Percentiles rank a stretch among this genome's conserved stretches.
phyloP scores from a whole-genome alignment of 2,888 invertebrate genomes.

The Aleiodes testaceus region DNA sequence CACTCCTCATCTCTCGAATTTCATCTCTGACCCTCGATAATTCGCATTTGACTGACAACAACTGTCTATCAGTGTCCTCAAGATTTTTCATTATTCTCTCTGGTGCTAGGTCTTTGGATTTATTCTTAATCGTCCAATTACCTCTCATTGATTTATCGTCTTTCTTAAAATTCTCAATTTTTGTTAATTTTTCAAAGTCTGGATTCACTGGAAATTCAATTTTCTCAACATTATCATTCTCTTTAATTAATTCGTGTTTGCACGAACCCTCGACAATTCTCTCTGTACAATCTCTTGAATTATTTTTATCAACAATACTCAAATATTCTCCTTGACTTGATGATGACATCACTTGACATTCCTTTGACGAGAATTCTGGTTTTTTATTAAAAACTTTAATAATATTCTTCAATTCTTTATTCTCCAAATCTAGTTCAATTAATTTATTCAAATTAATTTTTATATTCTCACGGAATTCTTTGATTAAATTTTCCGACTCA shows the following conservation, averaged over 20 bases:
- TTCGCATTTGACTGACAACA: constrained; percentile 55
- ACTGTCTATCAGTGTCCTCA: constrained; percentile 47
- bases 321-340: neutral
- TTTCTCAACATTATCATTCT: neutral
- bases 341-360: neutral
- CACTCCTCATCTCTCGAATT: constrained; percentile 46
- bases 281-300: neutral
- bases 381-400: neutral
- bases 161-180: neutral
- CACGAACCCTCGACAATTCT: too few relatives aligned
- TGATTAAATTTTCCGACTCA: neutral
- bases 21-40: constrained; percentile 53
- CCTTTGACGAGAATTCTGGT: constrained; percentile 3
- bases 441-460: constrained; percentile 20
- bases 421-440: neutral
- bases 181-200: constrained; percentile 19
- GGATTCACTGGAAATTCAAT: too few relatives aligned
- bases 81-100: constrained; percentile 43
- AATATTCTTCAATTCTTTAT: constrained; percentile 11
- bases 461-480: constrained; percentile 27
- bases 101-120: constrained; percentile 3
- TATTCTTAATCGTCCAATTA: constrained; percentile 31
- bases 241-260: neutral
- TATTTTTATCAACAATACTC: neutral
- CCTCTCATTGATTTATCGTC: constrained; percentile 33